Evolutionary conservation across 2,888 invertebrate species (phyloP).

Genomic region (Hyppa rectilinea): DNA sequence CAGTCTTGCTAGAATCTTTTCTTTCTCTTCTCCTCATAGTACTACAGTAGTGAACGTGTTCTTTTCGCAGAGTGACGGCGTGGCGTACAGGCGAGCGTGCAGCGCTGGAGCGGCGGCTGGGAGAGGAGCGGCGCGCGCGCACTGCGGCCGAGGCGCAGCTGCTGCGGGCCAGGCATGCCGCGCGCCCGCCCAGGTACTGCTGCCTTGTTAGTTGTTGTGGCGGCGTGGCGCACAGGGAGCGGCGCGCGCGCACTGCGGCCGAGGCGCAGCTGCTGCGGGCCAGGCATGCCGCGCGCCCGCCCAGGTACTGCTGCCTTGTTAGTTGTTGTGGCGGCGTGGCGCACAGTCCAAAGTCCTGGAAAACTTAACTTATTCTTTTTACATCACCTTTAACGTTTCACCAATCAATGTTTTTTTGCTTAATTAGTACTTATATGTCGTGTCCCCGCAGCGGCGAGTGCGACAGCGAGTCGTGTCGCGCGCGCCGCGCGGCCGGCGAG

Average conservation of each 20-base stretch:
- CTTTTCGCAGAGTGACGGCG: slow-evolving; percentile 66
- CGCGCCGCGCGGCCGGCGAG: slow-evolving; percentile 90
- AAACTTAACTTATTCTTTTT: too few relatives aligned
- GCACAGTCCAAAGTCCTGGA: too few relatives aligned
- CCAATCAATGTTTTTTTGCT: too few relatives aligned
- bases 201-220: too few relatives aligned
- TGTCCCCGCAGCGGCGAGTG: slow-evolving; percentile 80
- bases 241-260: slow-evolving; percentile 93
- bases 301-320: too few relatives aligned
- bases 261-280: slow-evolving; percentile 93
- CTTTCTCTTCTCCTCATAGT: too few relatives aligned
- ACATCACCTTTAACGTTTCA: too few relatives aligned
- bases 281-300: slow-evolving; percentile 58
- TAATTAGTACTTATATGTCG: too few relatives aligned
- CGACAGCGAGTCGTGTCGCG: slow-evolving; percentile 87
- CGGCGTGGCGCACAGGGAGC: slow-evolving; percentile 93
- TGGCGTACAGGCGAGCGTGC: slow-evolving; percentile 93
- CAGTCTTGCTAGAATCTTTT: too few relatives aligned
- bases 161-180: slow-evolving; percentile 77
- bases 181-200: slow-evolving; percentile 45
- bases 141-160: slow-evolving; percentile 94
- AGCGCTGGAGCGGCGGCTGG: slow-evolving; percentile 95
- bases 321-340: too few relatives aligned
- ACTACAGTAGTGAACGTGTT: neutral
- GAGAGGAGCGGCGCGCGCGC: slow-evolving; percentile 96